Conservation (phyloP, 2,113 vertebrate genomes). For the Himantopus leucocephalus region DNA sequence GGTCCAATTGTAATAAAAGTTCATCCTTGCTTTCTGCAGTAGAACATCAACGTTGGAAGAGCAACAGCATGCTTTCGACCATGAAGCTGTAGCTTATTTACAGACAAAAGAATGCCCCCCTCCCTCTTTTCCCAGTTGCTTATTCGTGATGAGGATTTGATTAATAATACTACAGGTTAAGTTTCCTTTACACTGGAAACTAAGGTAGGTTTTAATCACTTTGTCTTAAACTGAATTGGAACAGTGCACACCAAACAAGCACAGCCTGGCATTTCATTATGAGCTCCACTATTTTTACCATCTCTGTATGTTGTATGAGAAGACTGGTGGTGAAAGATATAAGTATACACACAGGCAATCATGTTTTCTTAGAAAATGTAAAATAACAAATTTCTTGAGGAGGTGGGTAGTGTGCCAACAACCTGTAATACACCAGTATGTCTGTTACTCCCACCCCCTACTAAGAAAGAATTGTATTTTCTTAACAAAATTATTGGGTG, state of each 20-base stretch:
- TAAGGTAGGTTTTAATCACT: not conserved
- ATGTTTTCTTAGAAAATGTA: not conserved
- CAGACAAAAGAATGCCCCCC: slow-evolving; percentile 19
- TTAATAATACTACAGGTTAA: not conserved
- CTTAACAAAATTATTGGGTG: not conserved
- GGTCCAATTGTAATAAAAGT: not conserved
- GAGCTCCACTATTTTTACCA: not conserved
- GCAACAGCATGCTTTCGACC: slow-evolving; percentile 49
- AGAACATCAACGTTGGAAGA: not conserved
- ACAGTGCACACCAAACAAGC: not conserved
- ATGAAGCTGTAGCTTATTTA: slow-evolving; percentile 62
- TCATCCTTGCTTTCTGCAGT: not conserved
- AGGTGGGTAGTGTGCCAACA: not conserved
- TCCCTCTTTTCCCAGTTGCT: slow-evolving; percentile 32
- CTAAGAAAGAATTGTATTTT: not conserved
- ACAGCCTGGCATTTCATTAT: not conserved
- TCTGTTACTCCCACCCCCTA: not conserved
- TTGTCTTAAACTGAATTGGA: not conserved
- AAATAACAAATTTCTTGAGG: not conserved
- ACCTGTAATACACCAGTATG: not conserved
- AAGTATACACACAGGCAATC: not conserved
- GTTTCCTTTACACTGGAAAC: not conserved
- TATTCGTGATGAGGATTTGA: not conserved
- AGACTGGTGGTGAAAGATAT: not conserved
- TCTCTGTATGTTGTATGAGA: not conserved